phyloP scores from a whole-genome alignment of 2,888 invertebrate species.

The Bembecia ichneumoniformis region DNA sequence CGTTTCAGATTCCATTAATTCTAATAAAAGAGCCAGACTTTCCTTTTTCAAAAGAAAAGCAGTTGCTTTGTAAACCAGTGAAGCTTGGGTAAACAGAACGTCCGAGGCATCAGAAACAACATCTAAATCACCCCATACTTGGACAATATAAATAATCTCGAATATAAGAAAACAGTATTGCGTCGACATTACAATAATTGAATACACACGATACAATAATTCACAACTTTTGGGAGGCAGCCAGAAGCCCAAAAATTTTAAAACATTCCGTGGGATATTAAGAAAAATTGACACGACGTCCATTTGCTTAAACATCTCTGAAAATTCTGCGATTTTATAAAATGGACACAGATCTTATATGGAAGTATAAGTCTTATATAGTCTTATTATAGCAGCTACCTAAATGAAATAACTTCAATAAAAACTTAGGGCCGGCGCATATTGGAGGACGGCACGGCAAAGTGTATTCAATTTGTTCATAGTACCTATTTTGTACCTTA shows the following conservation, averaged over 20 bases:
- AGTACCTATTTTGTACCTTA: too few relatives aligned
- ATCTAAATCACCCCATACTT: slow-evolving; percentile 49
- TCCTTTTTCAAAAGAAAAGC: slow-evolving; percentile 37
- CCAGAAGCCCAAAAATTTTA: slow-evolving; percentile 46
- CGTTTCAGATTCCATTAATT: slow-evolving; percentile 31
- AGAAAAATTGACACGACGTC: slow-evolving; percentile 27
- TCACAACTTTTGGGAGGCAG: slow-evolving; percentile 22
- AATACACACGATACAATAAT: slow-evolving; percentile 26
- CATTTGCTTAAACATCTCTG: too few relatives aligned
- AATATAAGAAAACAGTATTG: slow-evolving; percentile 47
- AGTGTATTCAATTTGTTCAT: too few relatives aligned
- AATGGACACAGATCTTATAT: too few relatives aligned
- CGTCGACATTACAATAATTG: slow-evolving; percentile 29
- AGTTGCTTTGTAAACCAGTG: slow-evolving; percentile 47
- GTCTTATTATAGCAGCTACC: too few relatives aligned
- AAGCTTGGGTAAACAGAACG: slow-evolving; percentile 51
- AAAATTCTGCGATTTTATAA: too few relatives aligned
- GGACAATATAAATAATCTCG: slow-evolving; percentile 42
- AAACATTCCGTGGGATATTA: slow-evolving; percentile 28
- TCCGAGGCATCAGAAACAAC: slow-evolving; percentile 49
- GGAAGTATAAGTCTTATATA: too few relatives aligned
- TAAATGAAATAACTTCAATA: too few relatives aligned
- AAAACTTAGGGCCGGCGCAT: too few relatives aligned
- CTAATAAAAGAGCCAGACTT: slow-evolving; percentile 26
- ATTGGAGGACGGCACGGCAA: too few relatives aligned